phyloP scores from a whole-genome alignment of 2,797 vertebrate genomes.

The Gila robusta region DNA sequence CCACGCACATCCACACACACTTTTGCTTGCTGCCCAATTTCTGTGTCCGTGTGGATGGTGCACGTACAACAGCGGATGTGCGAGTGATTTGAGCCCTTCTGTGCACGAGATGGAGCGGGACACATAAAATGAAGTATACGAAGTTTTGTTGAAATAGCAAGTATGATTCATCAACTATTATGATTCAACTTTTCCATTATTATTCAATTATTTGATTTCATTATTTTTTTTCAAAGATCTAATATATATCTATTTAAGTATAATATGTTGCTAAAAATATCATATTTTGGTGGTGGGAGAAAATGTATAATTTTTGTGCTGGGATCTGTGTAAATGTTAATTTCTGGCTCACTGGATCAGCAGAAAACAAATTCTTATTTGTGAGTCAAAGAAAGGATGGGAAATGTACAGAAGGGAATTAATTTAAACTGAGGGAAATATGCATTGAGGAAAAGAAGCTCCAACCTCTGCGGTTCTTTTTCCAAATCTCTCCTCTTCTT shows the following conservation, averaged over 20 bases:
- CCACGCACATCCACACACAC: too few species aligned
- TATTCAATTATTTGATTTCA: background rate
- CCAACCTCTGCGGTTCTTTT: slow-evolving; percentile 22
- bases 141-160: background rate
- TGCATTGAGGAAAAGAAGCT: slow-evolving; percentile 18
- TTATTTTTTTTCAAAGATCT: too few species aligned
- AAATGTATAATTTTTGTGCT: background rate
- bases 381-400: background rate
- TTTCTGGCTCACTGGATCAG: background rate
- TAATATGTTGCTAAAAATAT: too few species aligned
- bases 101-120: too few species aligned
- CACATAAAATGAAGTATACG: too few species aligned
- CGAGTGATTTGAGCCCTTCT: too few species aligned
- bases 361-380: background rate
- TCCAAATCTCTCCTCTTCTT: slow-evolving; percentile 6
- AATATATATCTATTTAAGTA: too few species aligned
- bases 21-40: too few species aligned
- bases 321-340: background rate
- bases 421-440: slow-evolving; percentile 46
- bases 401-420: background rate
- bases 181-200: background rate
- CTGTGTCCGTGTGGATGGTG: too few species aligned
- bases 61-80: too few species aligned
- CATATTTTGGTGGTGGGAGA: too few species aligned
- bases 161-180: background rate